Conservation (phyloP, 2,113 vertebrate species). For the Malaclemys terrapin region DNA sequence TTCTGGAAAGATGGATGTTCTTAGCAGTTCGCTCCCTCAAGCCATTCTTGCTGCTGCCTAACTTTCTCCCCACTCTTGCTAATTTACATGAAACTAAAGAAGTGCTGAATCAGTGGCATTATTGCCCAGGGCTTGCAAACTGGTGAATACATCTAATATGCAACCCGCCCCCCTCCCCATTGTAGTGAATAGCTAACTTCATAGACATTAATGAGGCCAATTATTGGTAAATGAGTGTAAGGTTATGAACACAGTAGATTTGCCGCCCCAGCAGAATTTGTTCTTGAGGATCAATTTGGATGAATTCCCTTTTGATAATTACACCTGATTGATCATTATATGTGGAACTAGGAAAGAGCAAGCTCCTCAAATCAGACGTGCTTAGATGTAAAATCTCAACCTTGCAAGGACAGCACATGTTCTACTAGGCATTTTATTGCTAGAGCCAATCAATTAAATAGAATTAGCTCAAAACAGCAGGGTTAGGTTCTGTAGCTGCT, state of each 20-base stretch:
- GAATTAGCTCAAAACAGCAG: conserved; percentile 65
- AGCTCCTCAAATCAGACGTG: conserved; percentile 36
- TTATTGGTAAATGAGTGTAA: conserved; percentile 72
- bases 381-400: conserved; percentile 52
- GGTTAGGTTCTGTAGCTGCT: background rate
- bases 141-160: conserved; percentile 47
- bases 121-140: conserved; percentile 61
- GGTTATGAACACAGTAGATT: conserved; percentile 58
- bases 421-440: conserved; percentile 48
- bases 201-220: conserved; percentile 61
- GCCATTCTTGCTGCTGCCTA: background rate
- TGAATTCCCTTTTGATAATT: conserved; percentile 70
- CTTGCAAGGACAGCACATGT: conserved; percentile 53
- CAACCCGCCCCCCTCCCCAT: conserved; percentile 33
- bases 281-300: conserved; percentile 63
- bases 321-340: conserved; percentile 59
- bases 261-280: conserved; percentile 61
- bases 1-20: background rate
- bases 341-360: conserved; percentile 55
- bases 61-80: conserved; percentile 22
- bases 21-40: background rate
- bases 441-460: conserved; percentile 57
- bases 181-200: conserved; percentile 59
- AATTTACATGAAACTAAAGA: conserved; percentile 28
- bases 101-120: conserved; percentile 56